phyloP scores from a whole-genome alignment of 2,888 invertebrate species.

The Tridacna gigas region DNA sequence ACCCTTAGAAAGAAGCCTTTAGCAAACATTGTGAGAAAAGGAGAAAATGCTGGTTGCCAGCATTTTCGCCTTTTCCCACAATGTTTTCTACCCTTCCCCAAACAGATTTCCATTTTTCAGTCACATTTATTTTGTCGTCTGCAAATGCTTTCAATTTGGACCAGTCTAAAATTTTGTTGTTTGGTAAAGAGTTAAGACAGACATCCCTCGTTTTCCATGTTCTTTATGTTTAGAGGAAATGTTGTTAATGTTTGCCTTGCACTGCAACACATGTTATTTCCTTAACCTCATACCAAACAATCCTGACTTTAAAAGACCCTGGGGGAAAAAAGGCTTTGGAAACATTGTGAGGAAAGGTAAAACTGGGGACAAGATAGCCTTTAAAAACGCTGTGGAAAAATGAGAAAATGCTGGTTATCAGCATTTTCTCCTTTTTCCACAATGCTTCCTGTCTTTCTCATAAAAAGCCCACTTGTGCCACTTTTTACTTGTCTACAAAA shows the following conservation, averaged over 20 bases:
- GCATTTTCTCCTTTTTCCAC: background rate
- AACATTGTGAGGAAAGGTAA: background rate
- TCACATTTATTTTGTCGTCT: too few relatives aligned
- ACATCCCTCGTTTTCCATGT: constrained; percentile 11
- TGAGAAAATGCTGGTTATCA: background rate
- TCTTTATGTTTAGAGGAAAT: constrained; percentile 18
- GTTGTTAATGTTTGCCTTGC: constrained; percentile 9
- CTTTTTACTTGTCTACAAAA: too few relatives aligned
- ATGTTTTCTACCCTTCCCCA: too few relatives aligned
- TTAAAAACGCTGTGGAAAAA: background rate
- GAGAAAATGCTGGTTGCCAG: background rate
- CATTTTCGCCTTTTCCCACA: background rate
- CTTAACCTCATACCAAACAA: background rate
- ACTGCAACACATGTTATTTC: background rate
- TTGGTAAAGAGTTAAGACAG: background rate
- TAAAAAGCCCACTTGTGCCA: too few relatives aligned
- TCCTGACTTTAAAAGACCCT: background rate
- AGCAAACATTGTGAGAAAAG: too few relatives aligned
- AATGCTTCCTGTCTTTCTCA: too few relatives aligned
- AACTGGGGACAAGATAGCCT: too few relatives aligned
- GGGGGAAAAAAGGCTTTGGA: background rate
- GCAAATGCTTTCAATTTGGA: too few relatives aligned
- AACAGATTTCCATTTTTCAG: too few relatives aligned
- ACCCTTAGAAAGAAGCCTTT: too few relatives aligned
- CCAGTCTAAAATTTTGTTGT: background rate